phyloP scores from a whole-genome alignment of 2,888 invertebrate species.

The Drosophila anceps region DNA sequence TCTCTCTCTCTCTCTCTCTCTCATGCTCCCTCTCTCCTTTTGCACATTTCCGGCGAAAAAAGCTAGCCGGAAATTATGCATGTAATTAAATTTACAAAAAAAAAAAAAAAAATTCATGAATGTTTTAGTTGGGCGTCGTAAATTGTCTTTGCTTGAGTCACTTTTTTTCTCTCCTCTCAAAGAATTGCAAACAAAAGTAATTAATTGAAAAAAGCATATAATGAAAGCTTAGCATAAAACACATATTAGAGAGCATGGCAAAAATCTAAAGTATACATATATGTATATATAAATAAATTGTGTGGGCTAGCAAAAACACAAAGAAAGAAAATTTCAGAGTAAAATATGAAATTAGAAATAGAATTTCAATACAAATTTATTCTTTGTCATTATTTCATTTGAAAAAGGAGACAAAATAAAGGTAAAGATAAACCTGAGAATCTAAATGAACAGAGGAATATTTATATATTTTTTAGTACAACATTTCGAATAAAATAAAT shows the following conservation, averaged over 20 bases:
- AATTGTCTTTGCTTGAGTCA: slow-evolving; percentile 26
- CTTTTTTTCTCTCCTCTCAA: neutral
- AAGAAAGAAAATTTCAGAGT: neutral
- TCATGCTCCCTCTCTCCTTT: neutral
- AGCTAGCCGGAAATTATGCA: slow-evolving; percentile 56
- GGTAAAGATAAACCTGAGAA: neutral
- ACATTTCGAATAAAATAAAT: neutral
- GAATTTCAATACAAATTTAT: neutral
- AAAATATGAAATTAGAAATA: no score
- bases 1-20: neutral
- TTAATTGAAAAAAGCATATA: neutral
- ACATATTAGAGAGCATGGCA: neutral
- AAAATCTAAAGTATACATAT: neutral
- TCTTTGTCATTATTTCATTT: neutral
- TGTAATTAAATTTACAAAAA: slow-evolving; percentile 56
- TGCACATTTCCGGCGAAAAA: slow-evolving; percentile 34
- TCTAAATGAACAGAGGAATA: neutral
- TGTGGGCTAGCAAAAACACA: neutral
- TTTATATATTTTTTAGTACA: neutral
- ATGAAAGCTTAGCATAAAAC: neutral
- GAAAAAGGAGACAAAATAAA: neutral
- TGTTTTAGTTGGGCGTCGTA: slow-evolving; percentile 28
- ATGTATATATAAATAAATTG: neutral
- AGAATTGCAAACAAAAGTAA: slow-evolving; percentile 8
- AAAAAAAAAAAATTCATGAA: slow-evolving; percentile 19